These are phyloP conservation scores for Drosophila ficusphila DNA, from an alignment of 1,140 invertebrate genomes.

Conservation along the genomic window DNA sequence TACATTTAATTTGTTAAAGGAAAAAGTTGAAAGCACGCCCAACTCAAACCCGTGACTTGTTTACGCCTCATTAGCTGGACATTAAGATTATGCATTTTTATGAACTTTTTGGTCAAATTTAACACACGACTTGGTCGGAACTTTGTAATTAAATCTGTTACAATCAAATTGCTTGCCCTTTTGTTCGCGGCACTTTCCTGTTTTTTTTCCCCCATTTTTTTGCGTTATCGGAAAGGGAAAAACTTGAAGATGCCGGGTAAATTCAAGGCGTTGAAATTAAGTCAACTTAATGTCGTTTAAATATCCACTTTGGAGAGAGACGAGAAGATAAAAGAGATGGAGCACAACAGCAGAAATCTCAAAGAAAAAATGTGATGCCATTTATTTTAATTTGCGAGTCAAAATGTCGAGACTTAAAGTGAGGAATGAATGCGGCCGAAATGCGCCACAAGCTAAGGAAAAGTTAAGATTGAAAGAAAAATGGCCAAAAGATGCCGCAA, in stretches of 20 bases:
- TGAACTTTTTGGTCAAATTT: constrained; percentile 49
- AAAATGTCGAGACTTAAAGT: constrained; percentile 70
- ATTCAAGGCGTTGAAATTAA: constrained; percentile 51
- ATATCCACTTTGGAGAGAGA: constrained; percentile 18
- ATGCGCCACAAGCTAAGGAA: constrained; percentile 19
- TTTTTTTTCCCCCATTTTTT: not conserved
- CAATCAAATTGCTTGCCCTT: constrained; percentile 43
- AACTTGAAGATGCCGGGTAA: constrained; percentile 32
- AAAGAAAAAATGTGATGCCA: constrained; percentile 60
- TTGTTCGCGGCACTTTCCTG: constrained; percentile 3
- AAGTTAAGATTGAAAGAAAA: constrained; percentile 1
- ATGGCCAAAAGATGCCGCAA: constrained; percentile 14
- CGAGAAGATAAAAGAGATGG: constrained; percentile 16
- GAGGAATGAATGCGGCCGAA: constrained; percentile 50
- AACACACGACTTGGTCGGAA: constrained; percentile 42
- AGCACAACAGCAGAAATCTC: constrained; percentile 18
- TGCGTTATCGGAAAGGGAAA: constrained; percentile 1
- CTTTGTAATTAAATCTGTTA: constrained; percentile 70
- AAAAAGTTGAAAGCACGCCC: constrained; percentile 26
- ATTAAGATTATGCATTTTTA: constrained; percentile 61
- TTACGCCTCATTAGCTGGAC: constrained; percentile 54
- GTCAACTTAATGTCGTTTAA: constrained; percentile 61
- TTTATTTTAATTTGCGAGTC: constrained; percentile 78
- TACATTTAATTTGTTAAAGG: constrained; percentile 50
- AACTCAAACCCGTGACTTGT: constrained; percentile 13